Evolutionary conservation across 2,113 vertebrate species (phyloP), one percentile per base, ranked within the genome.

Genomic region (Carettochelys insculpta): DNA sequence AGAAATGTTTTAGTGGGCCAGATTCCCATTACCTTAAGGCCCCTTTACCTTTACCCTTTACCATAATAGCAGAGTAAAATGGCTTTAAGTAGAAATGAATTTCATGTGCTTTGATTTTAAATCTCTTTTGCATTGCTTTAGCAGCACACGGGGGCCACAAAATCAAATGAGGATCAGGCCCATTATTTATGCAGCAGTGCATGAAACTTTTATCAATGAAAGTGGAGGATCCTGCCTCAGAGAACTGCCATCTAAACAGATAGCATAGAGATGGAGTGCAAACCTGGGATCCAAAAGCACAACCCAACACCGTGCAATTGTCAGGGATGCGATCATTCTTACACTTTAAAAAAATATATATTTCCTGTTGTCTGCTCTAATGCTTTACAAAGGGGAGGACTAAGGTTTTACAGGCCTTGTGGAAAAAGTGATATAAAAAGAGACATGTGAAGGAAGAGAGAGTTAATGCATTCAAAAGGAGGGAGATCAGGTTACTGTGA

Each of bases 401-500:
- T 8, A 81, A 9, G 0, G 0, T 82, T 87, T 68, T 29, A 88
- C 50, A 68, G 34, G 38, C 51, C 43, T 88, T 91, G 24, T 75
- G 41, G 71, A 25, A 8, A 25, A 75, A 29, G 41, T 2, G 25
- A 75, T 16, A 14, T 83, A 80, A 53, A n/a, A 68, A 38, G 11
- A 75, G 25, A 84, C 11, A 53, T 1, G 2, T 8, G 48, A 61
- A 77, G 50, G 77, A 78, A 87, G 54, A 61, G 11, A 52, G 48
- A 58, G 31, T 2, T 81, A 58, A 90, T 1, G 29, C 80, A 80
- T 86, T 83, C 91, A 87, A 78, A 83, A 90, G n/a, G 8, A 0
- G 0, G 43, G 25, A 81, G 47, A 41, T 2, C 0, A 0, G 8
- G 3, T 11, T 29, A 16, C 38, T 93, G 80, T 65, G 19, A 65